Evolutionary conservation across 1,140 invertebrate species (phyloP).

Genomic region (Oscheius sp.): DNA sequence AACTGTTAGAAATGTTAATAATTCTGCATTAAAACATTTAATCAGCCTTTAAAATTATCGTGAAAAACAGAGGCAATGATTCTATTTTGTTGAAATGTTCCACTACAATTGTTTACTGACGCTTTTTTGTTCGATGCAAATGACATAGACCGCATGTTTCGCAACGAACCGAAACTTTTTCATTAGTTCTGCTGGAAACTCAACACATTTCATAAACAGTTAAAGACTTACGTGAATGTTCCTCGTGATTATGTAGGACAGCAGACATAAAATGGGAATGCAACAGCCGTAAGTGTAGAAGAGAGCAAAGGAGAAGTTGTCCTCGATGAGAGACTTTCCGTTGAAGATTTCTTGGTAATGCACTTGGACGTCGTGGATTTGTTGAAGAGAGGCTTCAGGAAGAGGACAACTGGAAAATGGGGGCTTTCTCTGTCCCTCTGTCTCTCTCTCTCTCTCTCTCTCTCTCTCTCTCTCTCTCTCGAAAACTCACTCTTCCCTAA

Average conservation of each 20-base stretch:
- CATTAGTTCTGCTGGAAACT: background rate
- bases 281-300: slow-evolving; percentile 31
- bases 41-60: too few species aligned
- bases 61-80: too few species aligned
- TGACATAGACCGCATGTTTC: too few species aligned
- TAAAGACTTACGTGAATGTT: slow-evolving; percentile 1
- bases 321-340: slow-evolving; percentile 21
- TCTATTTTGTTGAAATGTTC: too few species aligned
- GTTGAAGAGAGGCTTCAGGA: slow-evolving; percentile 28
- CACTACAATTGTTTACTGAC: too few species aligned
- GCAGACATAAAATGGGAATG: slow-evolving; percentile 24
- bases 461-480: background rate
- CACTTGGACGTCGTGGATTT: slow-evolving; percentile 33
- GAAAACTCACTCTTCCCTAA: slow-evolving; percentile 28
- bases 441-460: background rate
- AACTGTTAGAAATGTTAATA: too few species aligned
- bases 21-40: too few species aligned
- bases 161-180: background rate
- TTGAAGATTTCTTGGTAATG: slow-evolving; percentile 36
- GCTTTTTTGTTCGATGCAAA: too few species aligned
- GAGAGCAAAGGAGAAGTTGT: slow-evolving; percentile 30
- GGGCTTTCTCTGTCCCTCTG: background rate
- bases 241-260: slow-evolving; percentile 21
- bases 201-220: background rate
- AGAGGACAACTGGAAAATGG: slow-evolving; percentile 9